Percentiles rank a stretch among this genome's conserved stretches.
phyloP scores from a whole-genome alignment of 2,797 vertebrate species.

The Oophaga sylvatica region DNA sequence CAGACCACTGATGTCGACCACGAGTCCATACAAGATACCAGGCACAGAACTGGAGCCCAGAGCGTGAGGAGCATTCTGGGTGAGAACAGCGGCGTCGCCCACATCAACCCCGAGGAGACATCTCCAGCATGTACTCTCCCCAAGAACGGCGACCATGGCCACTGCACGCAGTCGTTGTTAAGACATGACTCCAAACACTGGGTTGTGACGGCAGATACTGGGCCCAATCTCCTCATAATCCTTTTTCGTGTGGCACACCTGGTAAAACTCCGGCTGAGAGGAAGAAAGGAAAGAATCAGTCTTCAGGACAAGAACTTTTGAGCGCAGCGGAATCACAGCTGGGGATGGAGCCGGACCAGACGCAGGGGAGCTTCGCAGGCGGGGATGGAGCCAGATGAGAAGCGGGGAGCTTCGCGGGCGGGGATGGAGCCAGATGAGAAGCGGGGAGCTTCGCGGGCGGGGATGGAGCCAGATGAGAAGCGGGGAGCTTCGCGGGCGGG shows the following conservation, averaged over 20 bases:
- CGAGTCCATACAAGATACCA: conserved; percentile 81
- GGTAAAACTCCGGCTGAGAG: conserved; percentile 97
- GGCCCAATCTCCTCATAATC: conserved; percentile 98
- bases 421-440: too few relatives aligned
- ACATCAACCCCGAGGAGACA: background rate
- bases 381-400: too few relatives aligned
- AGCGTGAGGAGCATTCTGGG: conserved; percentile 59
- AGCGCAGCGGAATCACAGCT: too few relatives aligned
- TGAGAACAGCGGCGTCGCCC: background rate
- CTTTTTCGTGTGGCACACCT: conserved; percentile 99
- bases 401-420: too few relatives aligned
- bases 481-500: too few relatives aligned
- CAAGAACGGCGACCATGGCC: conserved; percentile 69
- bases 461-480: too few relatives aligned
- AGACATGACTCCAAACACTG: conserved; percentile 98
- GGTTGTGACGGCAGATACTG: conserved; percentile 99
- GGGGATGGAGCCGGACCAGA: too few relatives aligned
- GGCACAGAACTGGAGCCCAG: conserved; percentile 85
- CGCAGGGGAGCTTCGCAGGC: too few relatives aligned
- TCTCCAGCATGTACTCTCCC: background rate
- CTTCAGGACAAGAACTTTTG: background rate
- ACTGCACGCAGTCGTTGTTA: conserved; percentile 75
- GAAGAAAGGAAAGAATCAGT: background rate
- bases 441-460: too few relatives aligned
- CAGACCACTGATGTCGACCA: conserved; percentile 72